phyloP scores from a whole-genome alignment of 2,888 invertebrate species.

The Callosobruchus maculatus region DNA sequence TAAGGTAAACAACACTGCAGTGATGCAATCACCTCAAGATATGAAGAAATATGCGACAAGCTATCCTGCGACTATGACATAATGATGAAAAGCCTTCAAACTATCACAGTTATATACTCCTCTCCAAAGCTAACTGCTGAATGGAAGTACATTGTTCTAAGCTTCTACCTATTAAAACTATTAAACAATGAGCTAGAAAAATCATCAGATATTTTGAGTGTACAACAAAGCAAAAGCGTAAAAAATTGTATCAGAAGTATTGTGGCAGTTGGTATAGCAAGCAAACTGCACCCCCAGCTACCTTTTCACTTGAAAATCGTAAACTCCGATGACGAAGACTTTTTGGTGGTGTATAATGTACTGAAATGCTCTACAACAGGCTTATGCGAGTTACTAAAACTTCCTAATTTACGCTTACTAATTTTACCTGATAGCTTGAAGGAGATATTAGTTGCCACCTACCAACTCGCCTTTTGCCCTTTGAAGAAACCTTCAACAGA shows the following conservation, averaged over 20 bases:
- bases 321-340: conserved; percentile 34
- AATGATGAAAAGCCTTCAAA: conserved; percentile 3
- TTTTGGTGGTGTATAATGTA: conserved; percentile 52
- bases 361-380: conserved; percentile 53
- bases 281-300: conserved; percentile 59
- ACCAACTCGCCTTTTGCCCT: conserved; percentile 67
- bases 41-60: conserved; percentile 14
- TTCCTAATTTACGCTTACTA: conserved; percentile 55
- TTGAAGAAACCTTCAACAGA: conserved; percentile 55
- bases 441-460: conserved; percentile 63
- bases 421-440: conserved; percentile 57
- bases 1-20: neutral
- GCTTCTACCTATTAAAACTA: conserved; percentile 48
- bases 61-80: conserved; percentile 15
- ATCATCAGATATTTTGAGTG: conserved; percentile 55
- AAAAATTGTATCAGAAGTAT: conserved; percentile 61
- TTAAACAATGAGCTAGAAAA: conserved; percentile 32
- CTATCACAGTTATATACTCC: conserved; percentile 17
- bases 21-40: conserved; percentile 8
- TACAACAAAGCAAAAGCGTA: conserved; percentile 63
- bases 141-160: conserved; percentile 50
- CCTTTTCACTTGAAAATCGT: conserved; percentile 27
- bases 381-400: conserved; percentile 50
- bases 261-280: conserved; percentile 62
- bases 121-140: conserved; percentile 30